phyloP scores from a whole-genome alignment of 2,113 vertebrate species.

The Trochalopteron elliotii region DNA sequence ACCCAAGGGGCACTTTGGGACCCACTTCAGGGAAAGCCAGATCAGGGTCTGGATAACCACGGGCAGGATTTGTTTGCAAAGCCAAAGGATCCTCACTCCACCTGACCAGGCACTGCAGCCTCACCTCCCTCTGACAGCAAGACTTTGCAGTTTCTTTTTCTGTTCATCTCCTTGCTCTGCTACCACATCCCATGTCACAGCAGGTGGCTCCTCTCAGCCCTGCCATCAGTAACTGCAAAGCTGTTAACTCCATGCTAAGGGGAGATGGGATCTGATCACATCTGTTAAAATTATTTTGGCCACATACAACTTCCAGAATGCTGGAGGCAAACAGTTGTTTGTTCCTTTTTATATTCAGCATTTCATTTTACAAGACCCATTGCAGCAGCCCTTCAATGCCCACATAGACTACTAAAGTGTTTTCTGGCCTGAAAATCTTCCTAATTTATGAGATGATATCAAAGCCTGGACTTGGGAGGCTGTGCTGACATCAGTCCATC shows the following conservation, averaged over 20 bases:
- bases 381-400: not conserved
- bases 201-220: not conserved
- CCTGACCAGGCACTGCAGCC: not conserved
- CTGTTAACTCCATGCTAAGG: not conserved
- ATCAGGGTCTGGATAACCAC: not conserved
- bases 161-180: not conserved
- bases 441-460: not conserved
- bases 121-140: not conserved
- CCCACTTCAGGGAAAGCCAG: not conserved
- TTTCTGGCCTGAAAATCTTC: not conserved
- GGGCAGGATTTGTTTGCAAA: not conserved
- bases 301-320: not conserved
- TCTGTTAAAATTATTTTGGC: not conserved
- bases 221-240: not conserved
- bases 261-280: not conserved
- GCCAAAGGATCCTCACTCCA: not conserved
- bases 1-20: not conserved
- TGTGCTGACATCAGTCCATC: constrained; percentile 13
- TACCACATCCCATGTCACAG: fast-evolving
- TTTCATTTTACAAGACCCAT: constrained; percentile 1
- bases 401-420: not conserved
- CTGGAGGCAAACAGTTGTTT: not conserved
- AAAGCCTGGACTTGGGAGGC: not conserved
- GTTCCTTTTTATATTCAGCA: not conserved
- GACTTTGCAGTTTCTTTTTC: not conserved